phyloP scores from a whole-genome alignment of 2,113 vertebrate genomes.

The Paramisgurnus dabryanus region DNA sequence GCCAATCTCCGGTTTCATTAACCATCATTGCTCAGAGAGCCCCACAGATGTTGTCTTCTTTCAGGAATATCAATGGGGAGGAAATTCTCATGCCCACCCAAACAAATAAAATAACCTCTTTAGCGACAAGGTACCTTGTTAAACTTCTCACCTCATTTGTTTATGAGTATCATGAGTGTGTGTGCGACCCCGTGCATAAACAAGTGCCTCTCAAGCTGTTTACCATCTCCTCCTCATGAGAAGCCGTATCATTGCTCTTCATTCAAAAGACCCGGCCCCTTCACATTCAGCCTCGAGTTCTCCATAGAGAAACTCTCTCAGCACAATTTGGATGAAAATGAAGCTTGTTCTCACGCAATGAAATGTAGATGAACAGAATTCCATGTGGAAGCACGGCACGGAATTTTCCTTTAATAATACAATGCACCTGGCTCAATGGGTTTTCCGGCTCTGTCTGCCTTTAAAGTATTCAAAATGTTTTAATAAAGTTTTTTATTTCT shows the following conservation, averaged over 20 bases:
- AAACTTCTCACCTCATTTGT: slow-evolving; percentile 67
- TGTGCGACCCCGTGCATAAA: slow-evolving; percentile 36
- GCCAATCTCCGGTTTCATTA: background rate
- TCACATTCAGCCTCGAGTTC: slow-evolving; percentile 42
- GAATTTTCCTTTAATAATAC: slow-evolving; percentile 26
- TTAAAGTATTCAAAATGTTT: slow-evolving; percentile 18
- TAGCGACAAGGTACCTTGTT: slow-evolving; percentile 62
- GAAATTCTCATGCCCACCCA: slow-evolving; percentile 67
- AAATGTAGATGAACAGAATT: slow-evolving; percentile 27
- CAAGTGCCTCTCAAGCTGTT: slow-evolving; percentile 66
- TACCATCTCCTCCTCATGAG: slow-evolving; percentile 58
- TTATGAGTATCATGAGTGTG: slow-evolving; percentile 58
- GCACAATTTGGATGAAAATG: slow-evolving; percentile 42
- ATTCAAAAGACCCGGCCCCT: slow-evolving; percentile 51
- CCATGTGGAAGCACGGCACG: slow-evolving; percentile 14
- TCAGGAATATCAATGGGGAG: slow-evolving; percentile 51
- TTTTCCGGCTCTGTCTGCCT: background rate
- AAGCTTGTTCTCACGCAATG: slow-evolving; percentile 30
- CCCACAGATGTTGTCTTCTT: slow-evolving; percentile 21
- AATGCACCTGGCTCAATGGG: background rate
- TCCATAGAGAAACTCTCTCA: slow-evolving; percentile 47
- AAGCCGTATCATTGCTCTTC: slow-evolving; percentile 43
- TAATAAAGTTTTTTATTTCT: too few relatives aligned
- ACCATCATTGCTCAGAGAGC: slow-evolving; percentile 24
- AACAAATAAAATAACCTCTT: slow-evolving; percentile 58